These are phyloP conservation scores for Catharus ustulatus DNA, from an alignment of 2,797 vertebrate species.

Conservation along the genomic window DNA sequence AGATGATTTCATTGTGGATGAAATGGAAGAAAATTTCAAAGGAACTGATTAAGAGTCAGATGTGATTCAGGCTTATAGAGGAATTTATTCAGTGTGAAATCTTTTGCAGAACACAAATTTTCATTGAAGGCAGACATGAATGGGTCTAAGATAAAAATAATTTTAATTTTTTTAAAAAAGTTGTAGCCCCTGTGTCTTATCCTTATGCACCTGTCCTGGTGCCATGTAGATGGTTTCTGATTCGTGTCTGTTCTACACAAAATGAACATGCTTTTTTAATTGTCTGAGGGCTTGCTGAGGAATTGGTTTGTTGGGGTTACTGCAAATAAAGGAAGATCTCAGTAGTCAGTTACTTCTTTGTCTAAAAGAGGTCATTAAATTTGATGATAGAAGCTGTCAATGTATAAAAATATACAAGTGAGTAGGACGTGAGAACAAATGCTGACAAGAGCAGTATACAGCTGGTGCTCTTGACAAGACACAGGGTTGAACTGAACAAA, in stretches of 20 bases:
- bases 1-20: background rate
- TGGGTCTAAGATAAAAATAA: background rate
- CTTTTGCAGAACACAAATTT: background rate
- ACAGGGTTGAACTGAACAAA: slow-evolving; percentile 53
- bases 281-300: background rate
- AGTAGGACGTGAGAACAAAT: slow-evolving; percentile 60
- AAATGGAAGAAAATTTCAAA: background rate
- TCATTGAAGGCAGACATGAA: background rate
- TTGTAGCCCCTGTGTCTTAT: background rate
- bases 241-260: background rate
- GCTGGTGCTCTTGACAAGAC: slow-evolving; percentile 30
- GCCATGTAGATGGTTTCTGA: background rate
- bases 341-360: slow-evolving; percentile 59
- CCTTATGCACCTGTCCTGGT: background rate
- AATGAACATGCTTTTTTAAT: background rate
- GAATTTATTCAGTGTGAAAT: background rate
- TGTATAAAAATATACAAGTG: slow-evolving; percentile 48
- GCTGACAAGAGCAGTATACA: slow-evolving; percentile 30
- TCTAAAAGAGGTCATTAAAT: slow-evolving; percentile 60
- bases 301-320: slow-evolving; percentile 27
- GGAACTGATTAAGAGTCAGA: background rate
- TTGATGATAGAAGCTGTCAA: slow-evolving; percentile 67
- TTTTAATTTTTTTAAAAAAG: background rate
- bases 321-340: slow-evolving; percentile 46
- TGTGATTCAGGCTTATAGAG: background rate